Base-by-base conservation (phyloP, 2,797 vertebrate genomes). In the Platalea minor region DNA sequence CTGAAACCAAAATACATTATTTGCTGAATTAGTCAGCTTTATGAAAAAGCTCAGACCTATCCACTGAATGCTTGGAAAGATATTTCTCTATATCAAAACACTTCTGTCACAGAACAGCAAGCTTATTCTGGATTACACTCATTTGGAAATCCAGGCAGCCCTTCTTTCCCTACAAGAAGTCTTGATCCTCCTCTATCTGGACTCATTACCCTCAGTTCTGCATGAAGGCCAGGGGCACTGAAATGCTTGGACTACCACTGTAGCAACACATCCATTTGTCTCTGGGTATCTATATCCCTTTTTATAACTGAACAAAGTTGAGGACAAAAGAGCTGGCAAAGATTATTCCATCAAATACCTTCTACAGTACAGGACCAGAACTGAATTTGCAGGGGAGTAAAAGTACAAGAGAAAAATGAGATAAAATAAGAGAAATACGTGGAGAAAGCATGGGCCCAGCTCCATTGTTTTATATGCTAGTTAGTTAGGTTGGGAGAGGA, bases 1-100 rank as follows among this genome's bases (percentile, higher is more conserved):
- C 51, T 93, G 88, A 96, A 96, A 91, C 50, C 45, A 91, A 95
- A 97, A 96, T 86, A 93, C 92, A 93, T 94, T 91, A 6, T 46
- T 95, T 80, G 17, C 65, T 95, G 73, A 61, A 91, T 88, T 91
- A 91, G 87, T 39, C 77, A 76, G 68, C 43, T 85, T 93, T 94
- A 78, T 68, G 64, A 67, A 89, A 91, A 95, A 89, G 13, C 35
- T 75, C 33, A 65, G 24, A 79, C 11, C 23, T 83, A 57, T 53
- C 28, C 12, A 3, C 57, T 87, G 17, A 95, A 92, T 35, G 35
- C 21, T 57, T 57, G 33, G 37, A 91, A 92, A 91, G 4, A 16
- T 60, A n/a, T 56, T 91, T 93, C 43, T 75, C 57, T 88, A 25
- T 65, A 86, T 92, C 84, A 70, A 96, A 97, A 90, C 33, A 57